These are phyloP conservation scores for Elaphurus davidianus DNA, from an alignment of 2,113 vertebrate genomes.

Conservation along the genomic window DNA sequence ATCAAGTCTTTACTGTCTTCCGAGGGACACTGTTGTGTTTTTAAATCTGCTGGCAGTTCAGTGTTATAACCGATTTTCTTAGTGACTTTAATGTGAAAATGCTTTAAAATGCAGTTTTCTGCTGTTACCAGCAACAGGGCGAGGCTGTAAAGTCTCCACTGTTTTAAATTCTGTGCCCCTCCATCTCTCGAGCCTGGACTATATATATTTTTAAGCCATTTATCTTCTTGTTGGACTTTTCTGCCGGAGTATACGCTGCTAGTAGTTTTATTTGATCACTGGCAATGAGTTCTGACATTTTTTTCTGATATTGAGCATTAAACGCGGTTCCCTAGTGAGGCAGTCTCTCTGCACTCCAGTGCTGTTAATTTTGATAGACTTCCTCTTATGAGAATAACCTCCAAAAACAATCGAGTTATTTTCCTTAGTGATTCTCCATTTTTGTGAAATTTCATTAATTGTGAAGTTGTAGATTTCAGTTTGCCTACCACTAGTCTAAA, in stretches of 20 bases:
- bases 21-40: conserved; percentile 37
- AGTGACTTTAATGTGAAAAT: conserved; percentile 46
- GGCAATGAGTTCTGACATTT: conserved; percentile 41
- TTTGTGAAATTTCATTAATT: conserved; percentile 49
- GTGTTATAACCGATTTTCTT: conserved; percentile 16
- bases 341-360: not conserved
- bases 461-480: conserved; percentile 25
- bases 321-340: conserved; percentile 48
- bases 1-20: conserved; percentile 35
- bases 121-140: conserved; percentile 44
- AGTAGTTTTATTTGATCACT: conserved; percentile 68
- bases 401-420: conserved; percentile 60
- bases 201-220: conserved; percentile 51
- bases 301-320: conserved; percentile 50
- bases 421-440: conserved; percentile 29
- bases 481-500: not conserved
- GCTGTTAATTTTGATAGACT: conserved; percentile 60
- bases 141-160: conserved; percentile 20
- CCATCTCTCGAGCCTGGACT: conserved; percentile 24
- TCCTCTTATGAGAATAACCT: conserved; percentile 41
- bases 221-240: conserved; percentile 58
- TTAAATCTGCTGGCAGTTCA: conserved; percentile 17
- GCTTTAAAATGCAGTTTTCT: conserved; percentile 55
- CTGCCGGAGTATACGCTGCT: conserved; percentile 10
- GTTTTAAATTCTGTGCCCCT: conserved; percentile 55